phyloP scores from a whole-genome alignment of 1,140 invertebrate genomes.

The Chrysopa pallens region DNA sequence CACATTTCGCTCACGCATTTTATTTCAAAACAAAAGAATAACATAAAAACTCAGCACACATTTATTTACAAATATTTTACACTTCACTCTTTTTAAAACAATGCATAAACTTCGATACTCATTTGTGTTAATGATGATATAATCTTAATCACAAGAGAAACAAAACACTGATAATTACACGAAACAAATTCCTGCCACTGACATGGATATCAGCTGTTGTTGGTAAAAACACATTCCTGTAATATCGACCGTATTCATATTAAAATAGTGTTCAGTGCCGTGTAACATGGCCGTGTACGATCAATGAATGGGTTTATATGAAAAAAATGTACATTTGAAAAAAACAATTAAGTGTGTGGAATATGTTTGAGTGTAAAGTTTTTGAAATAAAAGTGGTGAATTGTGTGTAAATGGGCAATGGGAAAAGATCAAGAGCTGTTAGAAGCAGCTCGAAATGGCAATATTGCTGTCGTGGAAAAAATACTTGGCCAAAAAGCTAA shows the following conservation, averaged over 20 bases:
- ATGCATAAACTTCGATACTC: no score
- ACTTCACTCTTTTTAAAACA: no score
- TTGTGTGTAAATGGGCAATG: slow-evolving; percentile 52
- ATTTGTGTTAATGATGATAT: no score
- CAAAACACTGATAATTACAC: no score
- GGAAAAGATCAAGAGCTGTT: slow-evolving; percentile 92
- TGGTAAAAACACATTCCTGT: slow-evolving; percentile 5
- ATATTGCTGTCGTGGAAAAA: slow-evolving; percentile 75
- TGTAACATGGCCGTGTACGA: slow-evolving; percentile 49
- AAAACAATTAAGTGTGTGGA: slow-evolving; percentile 29
- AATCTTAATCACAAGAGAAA: no score
- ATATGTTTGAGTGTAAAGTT: slow-evolving; percentile 39
- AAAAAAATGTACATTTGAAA: no score
- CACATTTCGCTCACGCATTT: neutral
- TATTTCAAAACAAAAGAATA: no score
- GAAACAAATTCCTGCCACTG: no score
- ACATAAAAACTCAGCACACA: no score
- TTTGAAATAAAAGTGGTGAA: slow-evolving; percentile 25
- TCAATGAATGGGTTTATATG: slow-evolving; percentile 38
- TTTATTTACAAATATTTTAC: no score
- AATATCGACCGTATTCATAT: neutral
- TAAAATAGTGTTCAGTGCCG: slow-evolving; percentile 11
- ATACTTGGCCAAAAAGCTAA: slow-evolving; percentile 75
- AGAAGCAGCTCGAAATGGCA: slow-evolving; percentile 84
- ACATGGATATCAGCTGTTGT: slow-evolving; percentile 3